Evolutionary conservation across 1,140 invertebrate genomes (phyloP).

Genomic region (Drosophila yakuba): DNA sequence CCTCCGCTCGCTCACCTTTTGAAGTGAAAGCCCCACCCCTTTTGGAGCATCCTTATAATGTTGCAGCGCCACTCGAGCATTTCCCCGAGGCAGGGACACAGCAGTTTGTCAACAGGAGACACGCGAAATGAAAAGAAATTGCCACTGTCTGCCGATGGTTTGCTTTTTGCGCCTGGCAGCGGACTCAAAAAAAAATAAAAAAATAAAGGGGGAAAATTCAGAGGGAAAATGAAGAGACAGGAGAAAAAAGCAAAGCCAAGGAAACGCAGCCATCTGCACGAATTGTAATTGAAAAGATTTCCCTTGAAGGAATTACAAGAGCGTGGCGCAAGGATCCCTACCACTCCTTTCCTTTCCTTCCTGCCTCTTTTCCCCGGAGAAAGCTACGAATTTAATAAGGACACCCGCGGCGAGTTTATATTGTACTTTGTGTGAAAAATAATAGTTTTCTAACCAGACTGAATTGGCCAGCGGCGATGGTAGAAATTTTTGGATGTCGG

Average conservation of each 20-base stretch:
- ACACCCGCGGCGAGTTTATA: conserved; percentile 77
- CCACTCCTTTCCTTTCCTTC: conserved; percentile 26
- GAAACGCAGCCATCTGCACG: conserved; percentile 81
- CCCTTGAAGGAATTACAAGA: conserved; percentile 79
- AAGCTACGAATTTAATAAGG: conserved; percentile 74
- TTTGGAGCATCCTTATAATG: conserved; percentile 68
- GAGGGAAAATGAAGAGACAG: conserved; percentile 11
- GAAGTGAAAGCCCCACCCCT: conserved; percentile 20
- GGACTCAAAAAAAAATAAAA: conserved; percentile 3
- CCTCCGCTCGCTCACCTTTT: conserved; percentile 42
- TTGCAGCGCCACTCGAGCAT: conserved; percentile 73
- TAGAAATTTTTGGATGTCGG: neutral
- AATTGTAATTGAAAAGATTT: conserved; percentile 83
- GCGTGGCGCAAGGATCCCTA: conserved; percentile 44
- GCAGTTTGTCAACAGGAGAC: conserved; percentile 76
- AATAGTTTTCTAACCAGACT: conserved; percentile 80
- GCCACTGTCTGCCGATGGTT: conserved; percentile 63
- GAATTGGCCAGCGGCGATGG: conserved; percentile 41
- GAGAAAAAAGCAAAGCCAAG: conserved; percentile 39
- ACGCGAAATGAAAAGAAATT: conserved; percentile 79
- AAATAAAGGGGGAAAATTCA: conserved; percentile 19
- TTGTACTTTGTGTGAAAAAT: conserved; percentile 81
- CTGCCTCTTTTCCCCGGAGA: neutral
- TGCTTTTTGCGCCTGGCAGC: conserved; percentile 43
- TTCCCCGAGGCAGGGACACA: conserved; percentile 42